phyloP scores from a whole-genome alignment of 1,140 invertebrate species.

The Platorchestia sp. region DNA sequence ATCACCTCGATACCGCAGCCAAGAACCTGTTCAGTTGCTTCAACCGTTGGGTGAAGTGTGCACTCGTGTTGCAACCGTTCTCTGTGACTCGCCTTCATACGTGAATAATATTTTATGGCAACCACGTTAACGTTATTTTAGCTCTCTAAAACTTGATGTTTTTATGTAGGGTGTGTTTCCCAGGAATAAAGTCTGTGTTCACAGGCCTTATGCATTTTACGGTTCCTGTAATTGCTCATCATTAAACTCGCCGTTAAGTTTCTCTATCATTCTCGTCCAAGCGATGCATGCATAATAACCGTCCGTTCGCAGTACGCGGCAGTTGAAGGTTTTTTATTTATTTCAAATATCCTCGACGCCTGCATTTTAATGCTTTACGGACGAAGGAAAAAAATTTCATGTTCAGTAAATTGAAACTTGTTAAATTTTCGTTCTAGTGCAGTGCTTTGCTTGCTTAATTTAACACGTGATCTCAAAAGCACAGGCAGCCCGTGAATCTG shows the following conservation, averaged over 20 bases:
- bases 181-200: neutral
- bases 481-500: too few species aligned
- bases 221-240: neutral
- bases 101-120: neutral
- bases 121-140: neutral
- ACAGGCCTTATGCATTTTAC: neutral
- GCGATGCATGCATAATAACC: neutral
- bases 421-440: too few species aligned
- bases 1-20: slow-evolving; percentile 4
- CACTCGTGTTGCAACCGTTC: neutral
- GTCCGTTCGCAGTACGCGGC: neutral
- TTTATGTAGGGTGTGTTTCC: neutral
- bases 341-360: neutral
- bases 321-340: neutral
- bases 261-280: neutral
- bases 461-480: too few species aligned
- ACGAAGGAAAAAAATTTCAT: neutral
- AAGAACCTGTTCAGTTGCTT: neutral
- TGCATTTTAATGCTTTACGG: neutral
- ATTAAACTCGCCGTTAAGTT: neutral
- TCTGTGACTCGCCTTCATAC: neutral
- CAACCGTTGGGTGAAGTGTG: neutral
- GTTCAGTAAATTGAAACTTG: neutral
- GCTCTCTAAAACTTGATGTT: neutral
- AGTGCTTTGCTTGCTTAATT: too few species aligned